Conservation (phyloP, 1,140 invertebrate genomes). For the Ostrea edulis region DNA sequence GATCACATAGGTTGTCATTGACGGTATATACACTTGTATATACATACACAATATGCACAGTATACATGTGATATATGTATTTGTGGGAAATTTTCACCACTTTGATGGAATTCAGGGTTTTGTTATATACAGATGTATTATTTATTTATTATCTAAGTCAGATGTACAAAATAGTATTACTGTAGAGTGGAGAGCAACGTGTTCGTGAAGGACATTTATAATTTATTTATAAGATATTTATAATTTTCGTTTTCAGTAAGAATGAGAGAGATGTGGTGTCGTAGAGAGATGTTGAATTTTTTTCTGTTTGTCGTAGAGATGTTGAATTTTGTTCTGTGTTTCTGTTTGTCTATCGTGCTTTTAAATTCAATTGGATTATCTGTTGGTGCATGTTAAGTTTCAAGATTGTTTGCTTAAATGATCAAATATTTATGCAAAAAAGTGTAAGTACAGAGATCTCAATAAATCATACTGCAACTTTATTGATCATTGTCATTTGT, state of each 20-base stretch:
- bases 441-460: conserved; percentile 22
- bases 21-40: neutral
- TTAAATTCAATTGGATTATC: neutral
- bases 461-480: neutral
- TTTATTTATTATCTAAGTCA: neutral
- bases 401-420: neutral
- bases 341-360: neutral
- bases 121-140: neutral
- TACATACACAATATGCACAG: neutral
- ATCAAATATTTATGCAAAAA: conserved; percentile 5
- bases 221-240: no score
- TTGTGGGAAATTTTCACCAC: neutral
- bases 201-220: no score
- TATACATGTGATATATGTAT: neutral
- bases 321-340: no score
- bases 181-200: neutral
- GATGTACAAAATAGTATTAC: neutral
- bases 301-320: neutral
- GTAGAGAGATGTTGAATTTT: no score
- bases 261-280: no score
- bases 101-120: neutral
- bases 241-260: no score
- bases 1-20: neutral
- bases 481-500: neutral
- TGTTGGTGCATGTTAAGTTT: neutral